Evolutionary conservation across 2,888 invertebrate species (phyloP), one percentile per base, ranked within the genome.

Genomic region (Zonitis immaculata): DNA sequence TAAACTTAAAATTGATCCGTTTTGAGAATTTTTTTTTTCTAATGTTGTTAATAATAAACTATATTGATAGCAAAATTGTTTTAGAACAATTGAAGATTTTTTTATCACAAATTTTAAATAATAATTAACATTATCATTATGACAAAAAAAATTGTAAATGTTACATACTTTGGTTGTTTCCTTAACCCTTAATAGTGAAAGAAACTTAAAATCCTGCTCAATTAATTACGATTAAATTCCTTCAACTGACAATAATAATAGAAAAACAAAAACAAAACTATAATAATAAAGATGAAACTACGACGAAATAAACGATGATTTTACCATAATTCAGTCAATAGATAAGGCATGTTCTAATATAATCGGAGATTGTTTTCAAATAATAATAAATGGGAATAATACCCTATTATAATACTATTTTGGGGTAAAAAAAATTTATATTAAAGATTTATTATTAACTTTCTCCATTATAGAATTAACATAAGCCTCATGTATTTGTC

Each of bases 401-500:
- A n/a, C n/a, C n/a, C n/a, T n/a, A n/a, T n/a, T n/a, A n/a, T n/a
- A n/a, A n/a, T n/a, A n/a, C n/a, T n/a, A n/a, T n/a, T n/a, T n/a
- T n/a, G n/a, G n/a, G n/a, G n/a, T n/a, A n/a, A n/a, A n/a, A n/a
- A n/a, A n/a, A n/a, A n/a, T 18, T 54, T 54, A 54, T 44, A 54
- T 54, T 8, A 54, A 35, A 1, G 55, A 52, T 52, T 35, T 52
- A 27, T 22, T 42, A 32, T 49, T 70, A 5, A 70, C 68, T 54
- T 66, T 73, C 57, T 89, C 88, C 70, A 87, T 82, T 69, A 90
- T 88, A 27, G 90, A 89, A 77, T 91, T 90, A 14, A 94, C 87
- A 73, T 95, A 95, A 49, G 92, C 95, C 77, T 95, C 92, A 72
- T 95, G 94, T 58, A 95, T 79, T 75, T 90, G 92, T 70, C 86